Base-by-base conservation (phyloP, 2,113 vertebrate genomes). In the Tychaedon coryphoeus region DNA sequence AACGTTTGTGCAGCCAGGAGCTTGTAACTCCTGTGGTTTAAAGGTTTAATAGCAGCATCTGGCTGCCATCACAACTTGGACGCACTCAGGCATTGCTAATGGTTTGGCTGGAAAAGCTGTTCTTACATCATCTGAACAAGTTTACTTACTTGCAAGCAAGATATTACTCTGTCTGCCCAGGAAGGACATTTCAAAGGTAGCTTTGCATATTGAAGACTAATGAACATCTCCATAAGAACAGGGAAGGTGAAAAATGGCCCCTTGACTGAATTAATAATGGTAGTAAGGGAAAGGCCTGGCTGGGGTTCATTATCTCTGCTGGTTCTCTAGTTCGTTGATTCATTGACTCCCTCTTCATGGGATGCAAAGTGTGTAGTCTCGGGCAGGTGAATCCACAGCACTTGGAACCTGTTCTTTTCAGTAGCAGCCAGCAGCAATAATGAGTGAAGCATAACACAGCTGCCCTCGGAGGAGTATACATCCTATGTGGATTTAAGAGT, bases 21-120 rank as follows among this genome's bases (percentile, higher is more conserved):
- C 65, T 81, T 0, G 0, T 51, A 51, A 40, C 40, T 69, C 17
- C 5, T 11, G 8, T 28, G 33, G 20, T 56, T 66, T 84, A 71
- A 64, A 91, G 72, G 69, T 94, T 95, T 91, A 89, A 42, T 24
- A 73, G 28, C 38, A 80, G 84, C 73, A 89, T 69, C 57, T 87
- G 73, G 57, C 65, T 67, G 29, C n/a, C 43, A 20, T 66, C 72
- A 73, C 23, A 22, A 14, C 23, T 89, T 92, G 92, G 84, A 62
- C 19, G 11, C 9, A 1, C 38, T 74, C 5, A 51, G 26, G 31
- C 56, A 38, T 78, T 89, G 73, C 90, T 93, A 82, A 89, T 48
- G 17, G 33, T 75, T 85, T 95, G 92, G 74, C 88, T 85, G 66
- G 62, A 69, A 53, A 61, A 72, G 66, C 38, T 1, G 0, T 28